These are phyloP conservation scores for Hydropsyche tenuis DNA, from an alignment of 1,140 invertebrate species.

Conservation along the genomic window DNA sequence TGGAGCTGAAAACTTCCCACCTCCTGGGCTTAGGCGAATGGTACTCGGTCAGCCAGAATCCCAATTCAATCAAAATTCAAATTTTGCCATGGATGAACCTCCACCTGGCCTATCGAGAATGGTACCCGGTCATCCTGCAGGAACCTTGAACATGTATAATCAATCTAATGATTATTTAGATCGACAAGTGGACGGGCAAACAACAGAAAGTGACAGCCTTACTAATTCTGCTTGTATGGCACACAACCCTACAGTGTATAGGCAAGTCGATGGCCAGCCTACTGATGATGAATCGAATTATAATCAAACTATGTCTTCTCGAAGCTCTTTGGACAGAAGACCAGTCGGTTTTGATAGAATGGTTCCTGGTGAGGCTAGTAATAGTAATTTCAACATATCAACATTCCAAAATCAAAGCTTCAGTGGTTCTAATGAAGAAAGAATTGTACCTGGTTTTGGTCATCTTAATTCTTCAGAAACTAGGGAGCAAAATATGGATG, in stretches of 20 bases:
- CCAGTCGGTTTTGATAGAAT: slow-evolving; percentile 60
- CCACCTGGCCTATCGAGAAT: slow-evolving; percentile 65
- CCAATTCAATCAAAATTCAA: slow-evolving; percentile 61
- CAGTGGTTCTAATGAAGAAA: slow-evolving; percentile 54
- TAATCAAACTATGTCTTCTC: slow-evolving; percentile 51
- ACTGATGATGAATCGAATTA: slow-evolving; percentile 55
- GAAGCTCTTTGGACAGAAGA: slow-evolving; percentile 53
- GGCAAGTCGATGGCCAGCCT: slow-evolving; percentile 59
- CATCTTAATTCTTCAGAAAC: slow-evolving; percentile 56
- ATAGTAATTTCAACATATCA: slow-evolving; percentile 55
- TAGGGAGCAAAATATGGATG: slow-evolving; percentile 60
- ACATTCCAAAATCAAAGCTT: slow-evolving; percentile 52
- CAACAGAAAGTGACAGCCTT: slow-evolving; percentile 54
- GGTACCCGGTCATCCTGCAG: slow-evolving; percentile 64
- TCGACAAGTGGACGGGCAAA: slow-evolving; percentile 59
- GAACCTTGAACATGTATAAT: slow-evolving; percentile 54
- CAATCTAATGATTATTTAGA: slow-evolving; percentile 59
- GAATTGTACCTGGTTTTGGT: slow-evolving; percentile 62
- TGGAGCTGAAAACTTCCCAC: slow-evolving; percentile 62
- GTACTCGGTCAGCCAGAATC: slow-evolving; percentile 70
- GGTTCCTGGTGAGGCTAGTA: slow-evolving; percentile 60
- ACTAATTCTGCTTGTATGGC: slow-evolving; percentile 48
- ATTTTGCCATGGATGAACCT: slow-evolving; percentile 61
- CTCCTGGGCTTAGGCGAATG: slow-evolving; percentile 67
- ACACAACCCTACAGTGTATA: slow-evolving; percentile 51